A percentile compares a stretch with the other conserved stretches of the same genome.
These are phyloP conservation scores for Pygmarrhopalites habei DNA, from an alignment of 1,140 invertebrate genomes.

Conservation along the genomic window DNA sequence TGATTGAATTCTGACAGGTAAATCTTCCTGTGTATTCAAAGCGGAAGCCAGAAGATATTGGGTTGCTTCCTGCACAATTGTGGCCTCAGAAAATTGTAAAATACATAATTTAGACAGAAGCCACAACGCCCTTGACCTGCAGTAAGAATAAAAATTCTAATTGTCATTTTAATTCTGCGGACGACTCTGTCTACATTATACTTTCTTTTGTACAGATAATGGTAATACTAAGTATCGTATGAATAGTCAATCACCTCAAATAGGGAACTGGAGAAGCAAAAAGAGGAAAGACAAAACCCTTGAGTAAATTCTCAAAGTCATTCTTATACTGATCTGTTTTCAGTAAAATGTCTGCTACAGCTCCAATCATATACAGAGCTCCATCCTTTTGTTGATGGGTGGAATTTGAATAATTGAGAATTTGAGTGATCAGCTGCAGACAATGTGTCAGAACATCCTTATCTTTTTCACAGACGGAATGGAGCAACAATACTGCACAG, in stretches of 20 bases:
- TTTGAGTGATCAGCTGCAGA: conserved; percentile 82
- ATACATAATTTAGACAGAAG: conserved; percentile 83
- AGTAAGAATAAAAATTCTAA: conserved; percentile 27
- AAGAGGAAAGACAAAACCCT: conserved; percentile 80
- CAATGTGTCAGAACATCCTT: conserved; percentile 91
- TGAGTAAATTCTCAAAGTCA: conserved; percentile 86
- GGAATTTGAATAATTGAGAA: conserved; percentile 57
- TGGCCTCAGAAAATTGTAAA: conserved; percentile 78
- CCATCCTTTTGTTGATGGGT: conserved; percentile 85
- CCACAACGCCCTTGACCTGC: conserved; percentile 73
- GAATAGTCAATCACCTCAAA: conserved; percentile 26
- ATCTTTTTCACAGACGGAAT: conserved; percentile 82
- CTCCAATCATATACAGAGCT: conserved; percentile 93
- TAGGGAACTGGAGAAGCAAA: conserved; percentile 30
- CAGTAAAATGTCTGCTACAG: conserved; percentile 77
- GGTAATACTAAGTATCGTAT: background rate
- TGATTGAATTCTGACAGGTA: conserved; percentile 96
- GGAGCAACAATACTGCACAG: conserved; percentile 82
- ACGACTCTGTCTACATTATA: too few species aligned
- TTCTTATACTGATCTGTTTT: conserved; percentile 90
- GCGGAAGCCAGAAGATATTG: conserved; percentile 68
- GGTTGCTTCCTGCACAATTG: conserved; percentile 70
- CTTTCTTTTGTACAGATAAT: too few species aligned
- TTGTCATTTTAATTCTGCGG: too few species aligned
- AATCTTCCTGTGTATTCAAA: conserved; percentile 72